Conservation (phyloP, 2,888 invertebrate genomes). For the Scelioninae gen. 1 region DNA sequence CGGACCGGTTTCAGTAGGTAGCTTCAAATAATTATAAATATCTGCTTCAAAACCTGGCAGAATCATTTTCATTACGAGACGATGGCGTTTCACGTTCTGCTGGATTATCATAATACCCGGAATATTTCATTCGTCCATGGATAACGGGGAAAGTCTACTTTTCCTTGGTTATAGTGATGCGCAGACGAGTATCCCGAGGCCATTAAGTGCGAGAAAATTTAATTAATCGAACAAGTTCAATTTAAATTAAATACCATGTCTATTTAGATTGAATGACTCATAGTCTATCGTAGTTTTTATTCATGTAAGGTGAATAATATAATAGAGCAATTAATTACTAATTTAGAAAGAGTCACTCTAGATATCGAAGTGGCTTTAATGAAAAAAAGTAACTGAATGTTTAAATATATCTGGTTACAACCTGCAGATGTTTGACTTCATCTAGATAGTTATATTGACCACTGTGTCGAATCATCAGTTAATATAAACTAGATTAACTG, state of each 20-base stretch:
- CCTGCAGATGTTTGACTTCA: too few species aligned
- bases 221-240: not conserved
- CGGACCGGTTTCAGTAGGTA: conserved; percentile 35
- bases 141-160: conserved; percentile 5
- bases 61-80: conserved; percentile 24
- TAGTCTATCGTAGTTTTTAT: too few species aligned
- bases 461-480: too few species aligned
- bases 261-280: too few species aligned
- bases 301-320: too few species aligned
- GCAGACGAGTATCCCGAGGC: not conserved
- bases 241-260: too few species aligned
- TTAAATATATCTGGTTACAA: conserved; percentile 22
- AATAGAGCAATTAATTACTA: too few species aligned
- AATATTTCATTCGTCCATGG: not conserved
- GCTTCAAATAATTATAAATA: conserved; percentile 45
- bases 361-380: conserved; percentile 38
- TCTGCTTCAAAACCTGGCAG: conserved; percentile 14
- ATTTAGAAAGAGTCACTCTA: conserved; percentile 28
- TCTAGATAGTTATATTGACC: too few species aligned
- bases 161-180: not conserved
- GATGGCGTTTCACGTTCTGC: conserved; percentile 2
- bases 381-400: conserved; percentile 24
- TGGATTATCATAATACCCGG: conserved; percentile 9
- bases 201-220: not conserved
- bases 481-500: too few species aligned